Base-by-base conservation (phyloP, 2,113 vertebrate genomes). In the Balaeniceps rex region DNA sequence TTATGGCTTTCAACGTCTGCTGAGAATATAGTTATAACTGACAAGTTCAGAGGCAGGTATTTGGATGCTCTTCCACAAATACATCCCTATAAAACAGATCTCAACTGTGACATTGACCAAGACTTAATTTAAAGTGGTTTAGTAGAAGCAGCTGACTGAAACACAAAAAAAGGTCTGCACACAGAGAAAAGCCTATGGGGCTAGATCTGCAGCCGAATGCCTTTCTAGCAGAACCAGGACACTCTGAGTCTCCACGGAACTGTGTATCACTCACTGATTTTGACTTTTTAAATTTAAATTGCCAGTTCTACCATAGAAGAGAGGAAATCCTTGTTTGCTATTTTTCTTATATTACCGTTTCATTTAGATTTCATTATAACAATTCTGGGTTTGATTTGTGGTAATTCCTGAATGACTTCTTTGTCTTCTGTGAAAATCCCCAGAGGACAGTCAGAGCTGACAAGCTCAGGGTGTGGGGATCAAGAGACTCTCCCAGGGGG, bases 21-120 rank as follows among this genome's bases (percentile, higher is more conserved):
- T 95, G 96, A 96, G 94, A 83, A 92, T 83, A 89, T 58, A 96
- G 95, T 87, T 76, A 87, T 87, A 95, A 95, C 61, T 94, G 87
- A 93, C 94, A 84, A 88, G 75, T 82, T 96, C 87, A 52, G 52
- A 97, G 78, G 87, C 85, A 96, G 94, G 94, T 93, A 96, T 88
- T 91, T 95, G 86, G 90, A 88, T 96, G 96, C 40, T 94, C 70
- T 95, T 96, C 78, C 51, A 51, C 87, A 93, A 92, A 85, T 44
- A 88, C 14, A 2, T 71, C 86, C 87, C 93, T 87, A n/a, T 92
- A 90, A 98, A 97, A 75, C 36, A 91, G 61, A 57, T 77, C 81
- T 91, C 82, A 79, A 64, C 61, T 40, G 90, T 96, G 88, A 89
- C 87, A 86, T 25, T 44, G 94, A 94, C 83, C 84, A 80, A 97